Evolutionary conservation across 1,140 invertebrate genomes (phyloP).

Genomic region (Nylanderia fulva): DNA sequence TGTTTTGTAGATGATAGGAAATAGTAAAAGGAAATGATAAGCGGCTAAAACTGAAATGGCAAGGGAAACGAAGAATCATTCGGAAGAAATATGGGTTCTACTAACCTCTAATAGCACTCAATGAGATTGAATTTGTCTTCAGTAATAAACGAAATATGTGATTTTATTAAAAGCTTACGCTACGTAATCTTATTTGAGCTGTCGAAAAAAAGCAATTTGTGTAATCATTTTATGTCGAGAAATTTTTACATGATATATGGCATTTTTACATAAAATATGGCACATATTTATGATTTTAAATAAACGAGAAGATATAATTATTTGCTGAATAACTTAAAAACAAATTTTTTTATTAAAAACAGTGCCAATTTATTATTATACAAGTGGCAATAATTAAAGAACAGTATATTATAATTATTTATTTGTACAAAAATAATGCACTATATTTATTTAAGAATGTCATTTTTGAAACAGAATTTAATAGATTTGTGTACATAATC

Average conservation of each 20-base stretch:
- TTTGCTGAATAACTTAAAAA: background rate
- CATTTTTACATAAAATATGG: no score
- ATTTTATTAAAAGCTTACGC: conserved; percentile 59
- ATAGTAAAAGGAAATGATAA: conserved; percentile 55
- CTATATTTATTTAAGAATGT: background rate
- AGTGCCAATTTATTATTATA: background rate
- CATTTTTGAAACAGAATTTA: background rate
- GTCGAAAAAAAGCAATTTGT: background rate
- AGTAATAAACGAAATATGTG: conserved; percentile 11
- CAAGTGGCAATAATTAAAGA: background rate
- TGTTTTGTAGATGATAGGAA: conserved; percentile 19
- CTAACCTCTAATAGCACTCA: no score
- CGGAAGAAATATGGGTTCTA: conserved; percentile 50
- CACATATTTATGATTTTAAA: background rate
- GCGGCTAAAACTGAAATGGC: background rate
- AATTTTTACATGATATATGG: background rate
- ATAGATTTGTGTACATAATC: background rate
- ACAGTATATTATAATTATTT: background rate
- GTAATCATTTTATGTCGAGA: background rate
- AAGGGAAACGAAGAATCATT: conserved; percentile 15
- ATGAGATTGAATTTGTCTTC: conserved; percentile 52
- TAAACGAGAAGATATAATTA: background rate
- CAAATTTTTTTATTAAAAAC: background rate
- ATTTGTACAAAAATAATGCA: background rate
- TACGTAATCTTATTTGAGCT: background rate